A percentile compares a stretch with the other conserved stretches of the same genome.
Conservation (phyloP, 2,113 vertebrate genomes). For the Saccopteryx leptura region DNA sequence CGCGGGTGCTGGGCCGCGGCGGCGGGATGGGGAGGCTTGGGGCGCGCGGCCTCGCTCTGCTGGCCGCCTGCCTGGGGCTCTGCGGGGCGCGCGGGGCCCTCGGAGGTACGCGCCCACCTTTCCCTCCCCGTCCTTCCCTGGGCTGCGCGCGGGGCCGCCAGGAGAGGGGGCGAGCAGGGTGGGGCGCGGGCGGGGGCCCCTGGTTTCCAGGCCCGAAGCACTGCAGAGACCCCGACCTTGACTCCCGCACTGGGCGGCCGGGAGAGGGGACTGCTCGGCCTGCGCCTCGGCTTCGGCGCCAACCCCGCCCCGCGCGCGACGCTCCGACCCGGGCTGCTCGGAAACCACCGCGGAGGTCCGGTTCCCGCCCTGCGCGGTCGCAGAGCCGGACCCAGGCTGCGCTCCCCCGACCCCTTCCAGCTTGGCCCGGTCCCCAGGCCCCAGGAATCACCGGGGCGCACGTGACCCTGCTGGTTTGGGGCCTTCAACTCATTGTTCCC, state of each 20-base stretch:
- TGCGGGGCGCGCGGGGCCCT: constrained; percentile 32
- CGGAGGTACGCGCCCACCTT: constrained; percentile 55
- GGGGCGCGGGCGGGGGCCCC: not conserved
- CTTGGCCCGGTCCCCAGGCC: not conserved
- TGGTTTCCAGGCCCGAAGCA: too few relatives aligned
- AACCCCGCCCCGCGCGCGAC: not conserved
- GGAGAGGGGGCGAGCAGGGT: not conserved
- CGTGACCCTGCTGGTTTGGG: not conserved
- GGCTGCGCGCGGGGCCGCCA: not conserved
- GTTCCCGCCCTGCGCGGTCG: not conserved
- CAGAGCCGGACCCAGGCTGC: not conserved
- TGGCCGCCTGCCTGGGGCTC: constrained; percentile 63
- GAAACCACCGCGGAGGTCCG: not conserved
- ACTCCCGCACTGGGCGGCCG: not conserved
- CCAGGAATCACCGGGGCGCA: not conserved
- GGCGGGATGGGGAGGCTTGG: constrained; percentile 6
- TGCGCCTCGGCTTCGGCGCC: not conserved
- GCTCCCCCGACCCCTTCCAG: not conserved
- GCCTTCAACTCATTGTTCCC: not conserved
- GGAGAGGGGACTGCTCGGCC: not conserved
- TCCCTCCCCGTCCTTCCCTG: not conserved
- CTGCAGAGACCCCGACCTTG: not conserved
- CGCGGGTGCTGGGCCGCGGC: not conserved
- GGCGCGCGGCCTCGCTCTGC: not conserved
- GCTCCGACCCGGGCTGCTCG: not conserved